Conservation (phyloP, 2,797 vertebrate species). For the Microcaecilia unicolor region DNA sequence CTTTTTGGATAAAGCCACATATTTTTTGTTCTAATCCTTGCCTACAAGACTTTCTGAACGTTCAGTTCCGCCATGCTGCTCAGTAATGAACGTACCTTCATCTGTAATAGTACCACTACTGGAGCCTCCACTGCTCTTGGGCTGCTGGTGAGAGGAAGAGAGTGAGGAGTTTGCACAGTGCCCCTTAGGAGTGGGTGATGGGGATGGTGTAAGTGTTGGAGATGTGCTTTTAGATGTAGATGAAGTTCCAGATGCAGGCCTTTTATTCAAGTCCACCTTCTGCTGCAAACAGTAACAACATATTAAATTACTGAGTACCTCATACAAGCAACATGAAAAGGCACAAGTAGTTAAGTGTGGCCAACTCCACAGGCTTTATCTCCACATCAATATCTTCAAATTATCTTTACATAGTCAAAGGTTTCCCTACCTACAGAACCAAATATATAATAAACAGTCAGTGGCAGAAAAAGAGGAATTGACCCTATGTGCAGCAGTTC, state of each 20-base stretch:
- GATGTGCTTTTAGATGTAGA: conserved; percentile 95
- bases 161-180: conserved; percentile 62
- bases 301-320: background rate
- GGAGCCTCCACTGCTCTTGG: conserved; percentile 89
- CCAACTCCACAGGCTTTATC: too few relatives aligned
- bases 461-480: too few relatives aligned
- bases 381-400: too few relatives aligned
- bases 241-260: conserved; percentile 81
- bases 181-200: conserved; percentile 75
- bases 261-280: conserved; percentile 77
- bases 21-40: too few relatives aligned
- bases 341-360: background rate
- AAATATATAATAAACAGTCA: too few relatives aligned
- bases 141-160: conserved; percentile 81
- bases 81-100: conserved; percentile 71
- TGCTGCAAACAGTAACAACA: too few relatives aligned
- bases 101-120: conserved; percentile 95
- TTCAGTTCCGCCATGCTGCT: too few relatives aligned
- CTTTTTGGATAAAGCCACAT: too few relatives aligned
- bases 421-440: too few relatives aligned
- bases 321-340: background rate
- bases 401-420: too few relatives aligned
- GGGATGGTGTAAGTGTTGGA: conserved; percentile 85
- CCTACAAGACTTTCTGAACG: too few relatives aligned
- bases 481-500: too few relatives aligned